Evolutionary conservation across 2,888 invertebrate genomes (phyloP).

Genomic region (Troilus luridus): DNA sequence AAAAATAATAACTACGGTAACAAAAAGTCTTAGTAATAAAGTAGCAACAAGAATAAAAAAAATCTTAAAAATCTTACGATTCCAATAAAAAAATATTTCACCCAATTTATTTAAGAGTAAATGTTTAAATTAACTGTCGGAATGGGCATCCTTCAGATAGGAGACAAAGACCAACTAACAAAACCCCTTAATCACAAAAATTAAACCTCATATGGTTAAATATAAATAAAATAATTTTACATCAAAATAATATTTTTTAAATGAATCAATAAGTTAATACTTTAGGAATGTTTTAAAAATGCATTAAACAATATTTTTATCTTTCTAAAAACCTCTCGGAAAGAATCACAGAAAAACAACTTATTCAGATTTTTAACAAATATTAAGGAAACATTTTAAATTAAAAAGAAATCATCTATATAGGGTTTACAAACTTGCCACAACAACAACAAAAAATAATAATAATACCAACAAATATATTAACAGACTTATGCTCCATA

Average conservation of each 20-base stretch:
- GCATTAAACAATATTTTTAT: neutral
- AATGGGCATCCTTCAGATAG: neutral
- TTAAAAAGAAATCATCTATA: neutral
- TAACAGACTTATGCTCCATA: too few species aligned
- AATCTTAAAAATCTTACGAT: neutral
- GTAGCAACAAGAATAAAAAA: conserved; percentile 1
- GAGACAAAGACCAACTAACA: neutral
- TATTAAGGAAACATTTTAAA: neutral
- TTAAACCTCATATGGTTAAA: neutral
- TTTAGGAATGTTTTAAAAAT: neutral
- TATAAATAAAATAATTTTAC: neutral
- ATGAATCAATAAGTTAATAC: neutral
- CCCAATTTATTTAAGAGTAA: neutral
- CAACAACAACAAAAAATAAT: too few species aligned
- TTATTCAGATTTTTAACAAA: neutral
- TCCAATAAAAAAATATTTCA: conserved; percentile 3
- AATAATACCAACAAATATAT: too few species aligned
- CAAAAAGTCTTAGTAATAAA: conserved; percentile 3
- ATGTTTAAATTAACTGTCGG: neutral
- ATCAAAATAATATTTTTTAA: neutral
- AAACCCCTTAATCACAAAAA: neutral
- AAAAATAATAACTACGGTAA: conserved; percentile 32
- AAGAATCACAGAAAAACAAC: neutral
- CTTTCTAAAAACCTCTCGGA: neutral
- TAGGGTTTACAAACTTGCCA: too few species aligned